A percentile compares a stretch with the other conserved stretches of the same genome.
Evolutionary conservation across 2,797 vertebrate genomes (phyloP).

Genomic region (Sebastes cheni): DNA sequence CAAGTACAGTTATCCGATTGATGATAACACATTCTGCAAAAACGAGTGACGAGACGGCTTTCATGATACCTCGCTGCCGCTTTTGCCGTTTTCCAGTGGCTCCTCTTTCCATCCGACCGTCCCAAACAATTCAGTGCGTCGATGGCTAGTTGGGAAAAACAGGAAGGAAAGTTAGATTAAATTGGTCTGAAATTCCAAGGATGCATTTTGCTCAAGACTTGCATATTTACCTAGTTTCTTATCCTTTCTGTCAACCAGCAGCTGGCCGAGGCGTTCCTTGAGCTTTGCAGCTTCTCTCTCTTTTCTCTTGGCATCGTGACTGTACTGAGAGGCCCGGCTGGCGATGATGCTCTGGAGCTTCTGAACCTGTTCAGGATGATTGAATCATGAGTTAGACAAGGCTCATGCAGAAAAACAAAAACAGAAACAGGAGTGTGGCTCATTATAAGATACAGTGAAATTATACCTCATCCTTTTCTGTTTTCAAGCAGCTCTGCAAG

Average conservation of each 20-base stretch:
- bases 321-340: slow-evolving; percentile 95
- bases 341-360: slow-evolving; percentile 94
- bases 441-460: background rate
- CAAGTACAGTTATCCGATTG: background rate
- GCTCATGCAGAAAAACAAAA: background rate
- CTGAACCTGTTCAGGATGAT: slow-evolving; percentile 84
- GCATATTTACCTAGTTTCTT: slow-evolving; percentile 88
- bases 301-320: slow-evolving; percentile 96
- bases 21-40: background rate
- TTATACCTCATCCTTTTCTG: slow-evolving; percentile 95
- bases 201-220: background rate
- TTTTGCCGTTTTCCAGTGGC: slow-evolving; percentile 93
- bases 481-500: slow-evolving; percentile 93
- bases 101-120: slow-evolving; percentile 93
- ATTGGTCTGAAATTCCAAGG: background rate
- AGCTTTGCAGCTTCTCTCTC: slow-evolving; percentile 93
- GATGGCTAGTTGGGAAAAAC: slow-evolving; percentile 84
- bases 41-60: background rate
- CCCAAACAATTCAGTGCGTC: slow-evolving; percentile 94
- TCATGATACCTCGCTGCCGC: slow-evolving; percentile 86
- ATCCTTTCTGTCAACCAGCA: slow-evolving; percentile 94
- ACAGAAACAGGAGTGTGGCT: background rate
- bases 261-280: slow-evolving; percentile 93
- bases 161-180: background rate
- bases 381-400: background rate